Evolutionary conservation across 37 sponge, comb jelly and placozoan species (phyloP), one percentile per base, ranked within the genome.

Genomic region (Haliclona indistincta): DNA sequence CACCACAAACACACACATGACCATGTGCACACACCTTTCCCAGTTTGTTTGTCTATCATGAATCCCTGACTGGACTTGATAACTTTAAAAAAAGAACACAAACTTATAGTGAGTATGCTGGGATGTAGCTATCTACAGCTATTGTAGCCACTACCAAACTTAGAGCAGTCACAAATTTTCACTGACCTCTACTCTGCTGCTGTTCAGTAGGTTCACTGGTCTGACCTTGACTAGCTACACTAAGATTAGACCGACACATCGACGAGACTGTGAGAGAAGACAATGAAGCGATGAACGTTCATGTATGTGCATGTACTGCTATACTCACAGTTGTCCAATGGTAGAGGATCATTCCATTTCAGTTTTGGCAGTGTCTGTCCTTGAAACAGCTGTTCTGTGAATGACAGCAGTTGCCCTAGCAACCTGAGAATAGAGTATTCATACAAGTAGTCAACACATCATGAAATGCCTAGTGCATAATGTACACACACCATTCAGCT

Each of bases 11-110:
- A 68, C 43, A n/a, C 17, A 11, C 52, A 35, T 22, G 40, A 39
- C n/a, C n/a, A n/a, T n/a, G 26, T 32, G 52, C 70, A 56, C n/a
- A 49, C 15, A 93, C 94, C 91, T 86, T 94, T 94, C 43, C 95
- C 95, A 53, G 95, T 94, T 52, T 78, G 64, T 29, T 77, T 75
- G 81, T 94, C 95, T 29, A 88, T 71, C 3, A 91, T 82, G 43
- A 86, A 64, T 0, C 92, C 92, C 52, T 86, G 86, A 33, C 68
- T 80, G 2, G 86, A 86, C 1, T 86, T 55, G 56, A 84, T 84
- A 40, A 90, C 77, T 74, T 11, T 34, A 63, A 40, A 4, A n/a
- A n/a, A n/a, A n/a, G n/a, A n/a, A n/a, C n/a, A n/a, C n/a, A n/a
- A n/a, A n/a, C n/a, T n/a, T n/a, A n/a, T n/a, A n/a, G n/a, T n/a